Evolutionary conservation across 2,113 vertebrate species (phyloP).

Genomic region (Psammodynastes pulverulentus): DNA sequence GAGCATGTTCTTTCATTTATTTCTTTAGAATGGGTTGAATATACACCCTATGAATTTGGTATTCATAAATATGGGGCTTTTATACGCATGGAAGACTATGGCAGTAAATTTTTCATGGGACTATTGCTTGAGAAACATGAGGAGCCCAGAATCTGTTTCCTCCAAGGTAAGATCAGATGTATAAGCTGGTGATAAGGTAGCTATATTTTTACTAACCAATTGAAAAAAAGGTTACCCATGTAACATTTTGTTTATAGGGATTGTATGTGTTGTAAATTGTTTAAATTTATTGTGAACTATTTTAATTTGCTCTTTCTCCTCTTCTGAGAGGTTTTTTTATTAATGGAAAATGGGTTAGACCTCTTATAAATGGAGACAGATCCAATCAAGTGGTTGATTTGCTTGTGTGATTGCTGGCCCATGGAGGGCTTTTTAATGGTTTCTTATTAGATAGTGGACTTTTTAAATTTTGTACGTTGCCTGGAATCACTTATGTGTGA

Average conservation of each 20-base stretch:
- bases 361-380: neutral
- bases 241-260: neutral
- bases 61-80: slow-evolving; percentile 63
- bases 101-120: slow-evolving; percentile 66
- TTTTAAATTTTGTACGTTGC: neutral
- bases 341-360: neutral
- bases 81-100: slow-evolving; percentile 51
- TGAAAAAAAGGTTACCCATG: too few species aligned
- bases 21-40: slow-evolving; percentile 65
- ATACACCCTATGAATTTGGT: slow-evolving; percentile 61
- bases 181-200: neutral
- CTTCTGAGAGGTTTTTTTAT: neutral
- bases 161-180: slow-evolving; percentile 52
- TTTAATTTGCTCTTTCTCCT: neutral
- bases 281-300: neutral
- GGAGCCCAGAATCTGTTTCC: slow-evolving; percentile 58
- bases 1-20: slow-evolving; percentile 10
- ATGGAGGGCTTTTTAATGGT: neutral
- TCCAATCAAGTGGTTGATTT: neutral
- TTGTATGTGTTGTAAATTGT: neutral
- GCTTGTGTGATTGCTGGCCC: neutral
- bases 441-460: neutral
- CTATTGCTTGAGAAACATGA: slow-evolving; percentile 28
- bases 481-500: neutral
- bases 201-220: neutral